A percentile compares a stretch with the other conserved stretches of the same genome.
Evolutionary conservation across 2,113 vertebrate genomes (phyloP).

Genomic region (Arvicanthis niloticus): DNA sequence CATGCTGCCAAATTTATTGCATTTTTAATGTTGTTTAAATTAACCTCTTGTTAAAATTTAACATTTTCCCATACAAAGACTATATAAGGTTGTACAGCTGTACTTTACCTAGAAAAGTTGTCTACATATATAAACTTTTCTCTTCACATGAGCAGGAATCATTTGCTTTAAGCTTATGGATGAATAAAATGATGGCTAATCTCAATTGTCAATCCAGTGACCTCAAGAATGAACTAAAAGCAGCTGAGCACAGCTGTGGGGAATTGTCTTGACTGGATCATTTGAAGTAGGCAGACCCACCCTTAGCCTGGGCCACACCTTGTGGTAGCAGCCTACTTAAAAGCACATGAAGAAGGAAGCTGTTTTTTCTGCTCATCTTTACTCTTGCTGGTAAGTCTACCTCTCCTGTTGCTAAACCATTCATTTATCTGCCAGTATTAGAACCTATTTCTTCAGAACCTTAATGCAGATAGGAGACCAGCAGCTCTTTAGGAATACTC

Average conservation of each 20-base stretch:
- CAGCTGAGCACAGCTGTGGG: neutral
- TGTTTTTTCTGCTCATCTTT: neutral
- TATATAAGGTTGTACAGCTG: slow-evolving; percentile 35
- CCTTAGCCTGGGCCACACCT: neutral
- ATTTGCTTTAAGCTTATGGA: slow-evolving; percentile 13
- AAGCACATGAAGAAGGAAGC: neutral
- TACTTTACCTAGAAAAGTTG: slow-evolving; percentile 44
- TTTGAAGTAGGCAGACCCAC: neutral
- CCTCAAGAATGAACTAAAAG: neutral
- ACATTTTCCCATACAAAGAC: slow-evolving; percentile 7
- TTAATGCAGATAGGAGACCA: neutral
- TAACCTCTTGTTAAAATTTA: slow-evolving; percentile 73
- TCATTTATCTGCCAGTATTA: neutral
- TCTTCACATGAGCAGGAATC: slow-evolving; percentile 44
- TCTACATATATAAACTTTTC: slow-evolving; percentile 21
- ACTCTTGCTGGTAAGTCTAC: neutral
- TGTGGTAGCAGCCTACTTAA: neutral
- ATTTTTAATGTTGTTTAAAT: slow-evolving; percentile 52
- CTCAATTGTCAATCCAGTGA: neutral
- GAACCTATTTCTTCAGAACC: neutral
- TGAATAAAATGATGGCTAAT: neutral
- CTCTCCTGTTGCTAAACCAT: neutral
- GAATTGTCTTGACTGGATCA: neutral
- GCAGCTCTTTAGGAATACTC: neutral
- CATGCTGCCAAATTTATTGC: slow-evolving; percentile 51